phyloP scores from a whole-genome alignment of 2,888 invertebrate genomes.

The Synanthedon andrenaeformis region DNA sequence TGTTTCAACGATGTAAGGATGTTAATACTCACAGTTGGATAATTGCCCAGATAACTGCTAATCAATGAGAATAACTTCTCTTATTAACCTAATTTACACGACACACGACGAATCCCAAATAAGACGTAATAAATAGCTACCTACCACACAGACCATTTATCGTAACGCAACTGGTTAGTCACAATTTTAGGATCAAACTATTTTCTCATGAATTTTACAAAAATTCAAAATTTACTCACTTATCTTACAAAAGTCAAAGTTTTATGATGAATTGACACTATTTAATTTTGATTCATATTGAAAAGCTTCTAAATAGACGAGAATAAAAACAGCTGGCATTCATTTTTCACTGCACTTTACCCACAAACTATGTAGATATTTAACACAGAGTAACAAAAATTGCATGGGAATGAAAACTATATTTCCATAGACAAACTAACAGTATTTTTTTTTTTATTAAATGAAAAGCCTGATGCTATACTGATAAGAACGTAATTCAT shows the following conservation, averaged over 20 bases:
- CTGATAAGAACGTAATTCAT: too few relatives aligned
- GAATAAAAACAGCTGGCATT: slow-evolving; percentile 63
- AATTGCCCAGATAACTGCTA: background rate
- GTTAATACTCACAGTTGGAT: background rate
- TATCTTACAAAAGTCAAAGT: slow-evolving; percentile 43
- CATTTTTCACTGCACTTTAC: slow-evolving; percentile 25
- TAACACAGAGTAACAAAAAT: background rate
- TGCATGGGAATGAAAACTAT: background rate
- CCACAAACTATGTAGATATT: slow-evolving; percentile 8
- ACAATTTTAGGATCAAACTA: slow-evolving; percentile 48
- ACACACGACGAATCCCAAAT: slow-evolving; percentile 37
- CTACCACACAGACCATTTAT: slow-evolving; percentile 40
- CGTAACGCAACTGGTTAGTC: slow-evolving; percentile 41
- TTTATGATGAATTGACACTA: slow-evolving; percentile 44
- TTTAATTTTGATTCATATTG: slow-evolving; percentile 61
- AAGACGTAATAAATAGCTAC: slow-evolving; percentile 49
- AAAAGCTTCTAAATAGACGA: slow-evolving; percentile 36
- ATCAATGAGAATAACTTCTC: background rate
- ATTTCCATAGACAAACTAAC: background rate
- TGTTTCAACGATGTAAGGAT: background rate
- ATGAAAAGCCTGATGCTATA: too few relatives aligned
- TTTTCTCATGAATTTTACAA: slow-evolving; percentile 34
- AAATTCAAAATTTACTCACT: slow-evolving; percentile 28
- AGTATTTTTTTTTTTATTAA: too few relatives aligned
- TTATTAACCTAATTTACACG: slow-evolving; percentile 31